Evolutionary conservation across 2,797 vertebrate species (phyloP), one percentile per base, ranked within the genome.

Genomic region (Hippopotamyrus pictus): DNA sequence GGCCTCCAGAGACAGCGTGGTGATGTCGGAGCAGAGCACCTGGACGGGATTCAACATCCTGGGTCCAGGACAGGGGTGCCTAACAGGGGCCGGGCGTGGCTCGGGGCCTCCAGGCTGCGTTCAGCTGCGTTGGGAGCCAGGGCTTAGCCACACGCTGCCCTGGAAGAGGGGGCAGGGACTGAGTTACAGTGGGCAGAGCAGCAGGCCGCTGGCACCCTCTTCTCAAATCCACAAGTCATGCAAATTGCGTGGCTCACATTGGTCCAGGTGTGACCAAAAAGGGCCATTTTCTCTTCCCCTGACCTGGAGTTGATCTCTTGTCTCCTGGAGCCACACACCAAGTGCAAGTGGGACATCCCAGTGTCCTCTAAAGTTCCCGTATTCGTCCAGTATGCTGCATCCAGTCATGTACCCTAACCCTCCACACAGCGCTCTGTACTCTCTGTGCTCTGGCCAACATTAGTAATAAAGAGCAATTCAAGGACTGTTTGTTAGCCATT

Each of bases 21-120:
- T 96, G 95, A 96, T 96, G 95, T 96, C 95, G 94, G 95, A 96
- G 95, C 95, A 96, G 92, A 96, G 95, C 91, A 96, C 95, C 95
- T 96, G 95, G 95, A 96, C 95, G 94, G 95, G 94, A 92, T 94
- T 96, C 95, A 96, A 96, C 95, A 96, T 96, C 95, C 94, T 96
- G 95, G 95, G 93, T 96, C 95, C 95, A 92, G 94, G 94, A 95
- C 94, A 94, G 94, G 94, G 94, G 93, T 89, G 90, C 46, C 84
- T 89, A 89, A 89, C 85, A 29, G 79, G 88, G 88, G 88, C 46
- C 62, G 51, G 83, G 90, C 86, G 29, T 94, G 94, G 94, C 94
- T 95, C 93, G 93, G 94, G 94, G 95, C 95, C 95, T 95, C 95
- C 95, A 95, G 95, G 95, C 95, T 95, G 95, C 8, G 88, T 88